Conservation (phyloP, 2,797 vertebrate genomes). For the Pogonophryne albipinna region DNA sequence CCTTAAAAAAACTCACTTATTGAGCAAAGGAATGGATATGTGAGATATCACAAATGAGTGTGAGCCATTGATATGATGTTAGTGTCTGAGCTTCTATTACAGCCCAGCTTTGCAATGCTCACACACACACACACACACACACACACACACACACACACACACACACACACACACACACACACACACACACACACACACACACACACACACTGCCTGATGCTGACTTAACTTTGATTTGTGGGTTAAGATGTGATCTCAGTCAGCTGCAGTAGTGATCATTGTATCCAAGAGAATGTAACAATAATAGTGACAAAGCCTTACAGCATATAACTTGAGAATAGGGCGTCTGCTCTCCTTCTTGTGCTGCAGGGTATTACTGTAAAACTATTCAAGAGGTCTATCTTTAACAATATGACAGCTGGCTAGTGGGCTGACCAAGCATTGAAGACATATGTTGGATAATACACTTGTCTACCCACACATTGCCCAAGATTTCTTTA, state of each 20-base stretch:
- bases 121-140: too few relatives aligned
- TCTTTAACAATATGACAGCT: constrained; percentile 76
- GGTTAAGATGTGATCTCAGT: constrained; percentile 58
- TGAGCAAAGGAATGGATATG: not conserved
- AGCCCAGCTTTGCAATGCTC: constrained; percentile 14
- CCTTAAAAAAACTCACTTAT: not conserved
- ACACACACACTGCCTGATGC: constrained; percentile 15
- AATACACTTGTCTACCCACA: constrained; percentile 71
- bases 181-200: not conserved
- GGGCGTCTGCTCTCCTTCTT: constrained; percentile 47
- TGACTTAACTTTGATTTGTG: constrained; percentile 59
- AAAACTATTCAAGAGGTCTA: constrained; percentile 62
- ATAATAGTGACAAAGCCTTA: constrained; percentile 73
- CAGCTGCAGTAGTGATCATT: constrained; percentile 68
- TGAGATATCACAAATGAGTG: constrained; percentile 8
- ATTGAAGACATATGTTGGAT: constrained; percentile 80
- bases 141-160: not conserved
- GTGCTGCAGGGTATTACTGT: constrained; percentile 61
- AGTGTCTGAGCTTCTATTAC: not conserved
- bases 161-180: not conserved
- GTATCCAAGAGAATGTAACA: constrained; percentile 68
- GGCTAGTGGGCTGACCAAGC: constrained; percentile 65
- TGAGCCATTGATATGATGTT: constrained; percentile 15
- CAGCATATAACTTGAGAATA: constrained; percentile 54
- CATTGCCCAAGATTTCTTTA: constrained; percentile 68